phyloP scores from a whole-genome alignment of 2,113 vertebrate genomes.

The Sander vitreus region DNA sequence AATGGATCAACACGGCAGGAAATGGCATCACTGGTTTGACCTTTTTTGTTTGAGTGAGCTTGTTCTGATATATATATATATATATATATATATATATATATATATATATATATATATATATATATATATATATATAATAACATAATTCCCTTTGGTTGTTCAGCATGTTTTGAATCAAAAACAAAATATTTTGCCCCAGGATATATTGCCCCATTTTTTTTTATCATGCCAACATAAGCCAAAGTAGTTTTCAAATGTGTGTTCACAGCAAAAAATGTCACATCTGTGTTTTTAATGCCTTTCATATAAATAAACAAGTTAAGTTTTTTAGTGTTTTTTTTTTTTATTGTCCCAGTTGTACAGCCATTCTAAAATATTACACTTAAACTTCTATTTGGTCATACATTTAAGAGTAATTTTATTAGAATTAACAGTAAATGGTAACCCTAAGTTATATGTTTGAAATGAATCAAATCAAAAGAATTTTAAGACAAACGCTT shows the following conservation, averaged over 20 bases:
- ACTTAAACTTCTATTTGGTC: background rate
- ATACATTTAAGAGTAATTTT: background rate
- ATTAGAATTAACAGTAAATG: background rate
- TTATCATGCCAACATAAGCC: background rate
- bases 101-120: too few species aligned
- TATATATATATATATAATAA: too few species aligned
- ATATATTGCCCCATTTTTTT: background rate
- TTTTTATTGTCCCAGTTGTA: background rate
- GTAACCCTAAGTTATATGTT: too few species aligned
- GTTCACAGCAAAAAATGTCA: background rate
- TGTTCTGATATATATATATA: too few species aligned
- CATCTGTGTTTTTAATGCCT: background rate
- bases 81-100: too few species aligned
- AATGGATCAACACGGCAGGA: background rate
- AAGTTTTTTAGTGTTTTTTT: background rate
- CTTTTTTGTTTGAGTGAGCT: background rate
- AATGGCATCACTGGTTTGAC: background rate
- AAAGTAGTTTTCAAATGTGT: background rate
- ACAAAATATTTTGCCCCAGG: background rate
- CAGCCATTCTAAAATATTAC: too few species aligned
- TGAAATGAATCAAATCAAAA: background rate
- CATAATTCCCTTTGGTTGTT: background rate
- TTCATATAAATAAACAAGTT: background rate
- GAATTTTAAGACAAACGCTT: background rate
- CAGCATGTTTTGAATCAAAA: background rate